Conservation (phyloP, 2,113 vertebrate species). For the Camarhynchus parvulus region DNA sequence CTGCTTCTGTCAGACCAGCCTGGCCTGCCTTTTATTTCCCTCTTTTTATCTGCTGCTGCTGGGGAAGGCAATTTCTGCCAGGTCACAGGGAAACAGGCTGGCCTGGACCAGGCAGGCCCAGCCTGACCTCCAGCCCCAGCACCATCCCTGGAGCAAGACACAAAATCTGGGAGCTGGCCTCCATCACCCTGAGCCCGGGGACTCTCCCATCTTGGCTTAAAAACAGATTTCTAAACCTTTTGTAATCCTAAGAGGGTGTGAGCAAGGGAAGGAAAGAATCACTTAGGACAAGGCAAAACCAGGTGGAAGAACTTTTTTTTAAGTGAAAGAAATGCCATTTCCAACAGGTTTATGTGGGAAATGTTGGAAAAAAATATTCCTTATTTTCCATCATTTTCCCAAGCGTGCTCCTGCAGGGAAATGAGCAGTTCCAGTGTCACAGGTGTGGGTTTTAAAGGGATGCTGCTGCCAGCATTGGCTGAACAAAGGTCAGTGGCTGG, state of each 20-base stretch:
- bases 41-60: background rate
- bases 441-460: background rate
- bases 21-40: background rate
- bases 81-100: background rate
- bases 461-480: background rate
- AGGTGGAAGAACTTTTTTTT: background rate
- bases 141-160: background rate
- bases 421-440: background rate
- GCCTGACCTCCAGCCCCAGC: background rate
- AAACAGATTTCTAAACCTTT: background rate
- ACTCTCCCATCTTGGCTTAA: background rate
- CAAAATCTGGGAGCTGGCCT: background rate
- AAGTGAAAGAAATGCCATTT: background rate
- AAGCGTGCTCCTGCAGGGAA: background rate
- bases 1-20: background rate
- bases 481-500: background rate
- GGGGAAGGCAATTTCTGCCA: background rate
- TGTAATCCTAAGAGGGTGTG: background rate
- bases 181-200: background rate
- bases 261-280: background rate
- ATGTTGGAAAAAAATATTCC: fast-evolving
- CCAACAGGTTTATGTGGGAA: background rate
- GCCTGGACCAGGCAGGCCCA: background rate
- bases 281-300: background rate
- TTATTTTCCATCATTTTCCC: background rate